Percentiles rank a stretch among this genome's conserved stretches.
These are phyloP conservation scores for Oostethus manadensis DNA, from an alignment of 2,113 vertebrate species.

Conservation along the genomic window DNA sequence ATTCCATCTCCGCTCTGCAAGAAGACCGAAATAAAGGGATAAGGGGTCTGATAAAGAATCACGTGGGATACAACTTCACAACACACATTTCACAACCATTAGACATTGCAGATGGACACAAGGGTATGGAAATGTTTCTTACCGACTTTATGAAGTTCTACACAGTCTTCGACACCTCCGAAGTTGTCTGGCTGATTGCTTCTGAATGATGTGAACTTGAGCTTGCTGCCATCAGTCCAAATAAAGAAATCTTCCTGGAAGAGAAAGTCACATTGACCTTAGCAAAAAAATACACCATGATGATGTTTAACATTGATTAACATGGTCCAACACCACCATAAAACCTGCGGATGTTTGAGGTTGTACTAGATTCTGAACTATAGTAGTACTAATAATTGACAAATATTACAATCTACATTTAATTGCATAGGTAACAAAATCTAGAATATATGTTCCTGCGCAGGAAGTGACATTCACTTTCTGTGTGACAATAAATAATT, in stretches of 20 bases:
- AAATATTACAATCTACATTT: too few species aligned
- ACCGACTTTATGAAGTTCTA: not conserved
- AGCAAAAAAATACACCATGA: too few species aligned
- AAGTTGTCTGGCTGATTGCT: not conserved
- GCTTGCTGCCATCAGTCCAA: not conserved
- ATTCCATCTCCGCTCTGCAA: not conserved
- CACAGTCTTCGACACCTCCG: not conserved
- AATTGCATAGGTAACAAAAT: too few species aligned
- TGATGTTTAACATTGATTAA: too few species aligned
- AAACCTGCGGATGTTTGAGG: too few species aligned
- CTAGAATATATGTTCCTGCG: too few species aligned
- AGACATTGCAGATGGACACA: not conserved
- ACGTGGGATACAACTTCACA: not conserved
- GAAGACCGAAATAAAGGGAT: not conserved
- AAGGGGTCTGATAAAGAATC: not conserved
- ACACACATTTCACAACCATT: not conserved
- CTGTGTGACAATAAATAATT: not conserved
- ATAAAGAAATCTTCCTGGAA: not conserved
- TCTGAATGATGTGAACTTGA: not conserved
- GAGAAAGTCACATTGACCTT: not conserved
- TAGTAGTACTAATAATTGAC: too few species aligned
- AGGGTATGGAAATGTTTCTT: not conserved
- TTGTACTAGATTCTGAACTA: too few species aligned
- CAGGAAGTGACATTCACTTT: not conserved
- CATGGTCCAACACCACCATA: too few species aligned